Conservation (phyloP, 2,888 invertebrate genomes). For the Macropis europaea region DNA sequence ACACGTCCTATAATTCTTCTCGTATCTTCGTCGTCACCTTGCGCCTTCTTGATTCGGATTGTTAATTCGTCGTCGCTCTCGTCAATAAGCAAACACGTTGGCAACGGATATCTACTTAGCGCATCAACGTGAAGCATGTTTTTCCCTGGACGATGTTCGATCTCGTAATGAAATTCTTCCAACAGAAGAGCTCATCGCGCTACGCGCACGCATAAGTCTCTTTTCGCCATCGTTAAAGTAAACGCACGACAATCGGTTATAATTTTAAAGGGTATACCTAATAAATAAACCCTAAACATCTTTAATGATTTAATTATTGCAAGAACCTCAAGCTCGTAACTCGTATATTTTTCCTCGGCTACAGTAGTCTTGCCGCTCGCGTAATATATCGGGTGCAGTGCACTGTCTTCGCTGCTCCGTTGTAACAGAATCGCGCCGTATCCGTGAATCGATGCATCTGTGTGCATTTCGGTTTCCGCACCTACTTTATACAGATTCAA, state of each 20-base stretch:
- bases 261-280: conserved; percentile 29
- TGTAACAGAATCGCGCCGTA: background rate
- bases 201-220: conserved; percentile 23
- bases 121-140: conserved; percentile 29
- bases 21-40: background rate
- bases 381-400: background rate
- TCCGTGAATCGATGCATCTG: background rate
- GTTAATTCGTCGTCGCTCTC: background rate
- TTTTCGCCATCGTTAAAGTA: conserved; percentile 30
- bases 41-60: background rate
- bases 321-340: no score
- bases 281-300: no score
- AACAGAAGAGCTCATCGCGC: conserved; percentile 32
- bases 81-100: background rate
- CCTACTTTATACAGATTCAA: no score
- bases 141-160: conserved; percentile 28
- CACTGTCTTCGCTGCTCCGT: background rate
- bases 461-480: no score
- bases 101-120: conserved; percentile 20
- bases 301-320: no score
- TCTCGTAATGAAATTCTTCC: conserved; percentile 18
- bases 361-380: background rate
- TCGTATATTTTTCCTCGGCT: no score
- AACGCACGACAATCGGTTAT: conserved; percentile 35
- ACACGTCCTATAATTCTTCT: no score